Conservation (phyloP, 2,888 invertebrate species). For the Sinopyrophorus schimmeli region DNA sequence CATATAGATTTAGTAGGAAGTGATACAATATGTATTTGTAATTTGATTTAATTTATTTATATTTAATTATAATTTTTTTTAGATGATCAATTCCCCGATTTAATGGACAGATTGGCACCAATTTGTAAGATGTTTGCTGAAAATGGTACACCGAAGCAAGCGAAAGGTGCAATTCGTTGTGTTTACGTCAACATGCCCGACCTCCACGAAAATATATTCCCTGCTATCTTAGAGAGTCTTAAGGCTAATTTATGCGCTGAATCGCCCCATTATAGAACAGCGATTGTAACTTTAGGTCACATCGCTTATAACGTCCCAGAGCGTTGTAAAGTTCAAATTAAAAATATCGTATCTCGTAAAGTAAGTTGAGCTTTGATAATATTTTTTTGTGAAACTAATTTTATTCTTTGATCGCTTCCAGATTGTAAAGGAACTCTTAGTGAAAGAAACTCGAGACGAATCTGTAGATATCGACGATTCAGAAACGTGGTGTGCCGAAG, state of each 20-base stretch:
- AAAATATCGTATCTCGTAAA: constrained; percentile 91
- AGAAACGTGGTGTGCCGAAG: constrained; percentile 82
- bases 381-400: background rate
- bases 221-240: constrained; percentile 79
- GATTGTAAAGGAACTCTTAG: constrained; percentile 93
- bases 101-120: constrained; percentile 80
- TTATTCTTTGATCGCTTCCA: constrained; percentile 47
- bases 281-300: constrained; percentile 93
- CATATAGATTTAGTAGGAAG: too few species aligned
- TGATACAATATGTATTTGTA: background rate
- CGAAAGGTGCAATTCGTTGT: constrained; percentile 94
- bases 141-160: constrained; percentile 90
- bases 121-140: constrained; percentile 87
- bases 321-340: constrained; percentile 86
- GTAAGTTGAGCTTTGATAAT: constrained; percentile 53
- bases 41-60: background rate
- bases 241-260: constrained; percentile 74
- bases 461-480: constrained; percentile 56
- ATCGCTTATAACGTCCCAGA: constrained; percentile 91
- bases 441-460: constrained; percentile 69
- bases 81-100: constrained; percentile 74
- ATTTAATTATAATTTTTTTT: constrained; percentile 36
- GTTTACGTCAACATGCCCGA: constrained; percentile 80
- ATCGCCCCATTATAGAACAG: constrained; percentile 85
- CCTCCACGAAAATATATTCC: constrained; percentile 76